Evolutionary conservation across 2,797 vertebrate genomes (phyloP).

Genomic region (Peromyscus attwateri): DNA sequence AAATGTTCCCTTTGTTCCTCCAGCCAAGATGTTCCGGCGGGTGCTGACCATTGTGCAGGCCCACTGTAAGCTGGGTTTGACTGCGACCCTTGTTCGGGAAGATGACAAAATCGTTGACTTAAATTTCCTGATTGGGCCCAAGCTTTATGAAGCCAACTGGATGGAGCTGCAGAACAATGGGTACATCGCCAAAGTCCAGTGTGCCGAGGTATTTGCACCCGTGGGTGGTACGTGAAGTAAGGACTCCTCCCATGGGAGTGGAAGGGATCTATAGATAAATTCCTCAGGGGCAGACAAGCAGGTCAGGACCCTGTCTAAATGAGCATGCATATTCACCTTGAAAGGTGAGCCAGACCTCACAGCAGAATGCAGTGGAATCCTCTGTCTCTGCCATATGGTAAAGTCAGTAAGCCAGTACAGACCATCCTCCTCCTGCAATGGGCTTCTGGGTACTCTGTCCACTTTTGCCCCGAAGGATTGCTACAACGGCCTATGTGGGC

Average conservation of each 20-base stretch:
- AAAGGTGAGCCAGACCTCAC: not conserved
- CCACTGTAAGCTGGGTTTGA: slow-evolving; percentile 98
- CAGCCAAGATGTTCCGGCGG: slow-evolving; percentile 98
- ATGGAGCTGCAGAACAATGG: slow-evolving; percentile 99
- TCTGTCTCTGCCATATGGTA: not conserved
- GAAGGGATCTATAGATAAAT: fast-evolving
- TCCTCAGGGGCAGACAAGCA: not conserved
- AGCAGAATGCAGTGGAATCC: not conserved
- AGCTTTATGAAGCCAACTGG: slow-evolving; percentile 99
- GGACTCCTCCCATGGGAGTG: not conserved
- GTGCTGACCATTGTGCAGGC: slow-evolving; percentile 99
- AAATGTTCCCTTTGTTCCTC: slow-evolving; percentile 31
- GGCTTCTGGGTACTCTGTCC: not conserved
- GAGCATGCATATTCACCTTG: not conserved
- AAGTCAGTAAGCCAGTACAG: not conserved
- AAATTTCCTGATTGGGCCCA: slow-evolving; percentile 98
- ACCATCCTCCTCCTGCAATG: not conserved
- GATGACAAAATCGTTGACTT: slow-evolving; percentile 99
- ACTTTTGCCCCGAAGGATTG: not conserved
- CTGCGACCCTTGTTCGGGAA: slow-evolving; percentile 97
- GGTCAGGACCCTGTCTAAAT: not conserved
- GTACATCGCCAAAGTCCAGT: slow-evolving; percentile 99
- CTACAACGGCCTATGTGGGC: fast-evolving
- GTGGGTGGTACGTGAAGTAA: not conserved
- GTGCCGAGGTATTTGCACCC: slow-evolving; percentile 93